A percentile compares a stretch with the other conserved stretches of the same genome.
Evolutionary conservation across 2,888 invertebrate species (phyloP).

Genomic region (Lasioglossum morio): DNA sequence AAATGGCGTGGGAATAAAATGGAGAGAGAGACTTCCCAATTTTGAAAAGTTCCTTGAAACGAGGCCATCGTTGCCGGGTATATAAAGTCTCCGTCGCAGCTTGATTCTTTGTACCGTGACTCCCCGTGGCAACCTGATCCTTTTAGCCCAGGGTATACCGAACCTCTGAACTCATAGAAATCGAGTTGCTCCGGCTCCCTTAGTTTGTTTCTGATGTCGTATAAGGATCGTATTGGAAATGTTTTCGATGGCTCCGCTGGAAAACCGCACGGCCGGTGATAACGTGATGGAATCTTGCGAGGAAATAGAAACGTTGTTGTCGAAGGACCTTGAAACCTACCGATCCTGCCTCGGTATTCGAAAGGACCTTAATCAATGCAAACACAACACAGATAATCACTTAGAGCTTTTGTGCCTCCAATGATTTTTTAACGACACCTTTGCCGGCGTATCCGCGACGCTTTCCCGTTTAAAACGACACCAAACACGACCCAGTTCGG

Average conservation of each 20-base stretch:
- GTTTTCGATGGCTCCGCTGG: neutral
- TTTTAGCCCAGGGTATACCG: constrained; percentile 1
- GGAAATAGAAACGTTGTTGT: neutral
- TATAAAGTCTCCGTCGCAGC: constrained; percentile 14
- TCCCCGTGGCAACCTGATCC: constrained; percentile 4
- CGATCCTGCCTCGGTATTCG: neutral
- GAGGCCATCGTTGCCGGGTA: constrained; percentile 31
- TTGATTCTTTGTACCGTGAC: constrained; percentile 16
- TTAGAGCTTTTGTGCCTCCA: rapidly evolving
- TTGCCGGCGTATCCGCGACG: neutral
- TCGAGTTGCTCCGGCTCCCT: constrained; percentile 30
- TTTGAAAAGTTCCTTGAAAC: constrained; percentile 53
- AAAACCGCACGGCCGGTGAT: neutral
- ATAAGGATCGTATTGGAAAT: neutral
- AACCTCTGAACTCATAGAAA: constrained; percentile 49
- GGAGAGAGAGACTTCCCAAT: constrained; percentile 37
- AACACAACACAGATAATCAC: neutral
- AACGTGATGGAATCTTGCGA: neutral
- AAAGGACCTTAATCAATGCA: neutral
- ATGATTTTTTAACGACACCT: neutral
- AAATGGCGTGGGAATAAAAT: neutral
- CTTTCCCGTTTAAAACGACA: neutral
- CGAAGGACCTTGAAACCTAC: neutral
- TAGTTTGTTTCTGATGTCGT: constrained; percentile 8
- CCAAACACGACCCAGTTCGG: neutral